Percentiles rank a stretch among this genome's conserved stretches.
Conservation (phyloP, 2,113 vertebrate species). For the Scolopax mira region DNA sequence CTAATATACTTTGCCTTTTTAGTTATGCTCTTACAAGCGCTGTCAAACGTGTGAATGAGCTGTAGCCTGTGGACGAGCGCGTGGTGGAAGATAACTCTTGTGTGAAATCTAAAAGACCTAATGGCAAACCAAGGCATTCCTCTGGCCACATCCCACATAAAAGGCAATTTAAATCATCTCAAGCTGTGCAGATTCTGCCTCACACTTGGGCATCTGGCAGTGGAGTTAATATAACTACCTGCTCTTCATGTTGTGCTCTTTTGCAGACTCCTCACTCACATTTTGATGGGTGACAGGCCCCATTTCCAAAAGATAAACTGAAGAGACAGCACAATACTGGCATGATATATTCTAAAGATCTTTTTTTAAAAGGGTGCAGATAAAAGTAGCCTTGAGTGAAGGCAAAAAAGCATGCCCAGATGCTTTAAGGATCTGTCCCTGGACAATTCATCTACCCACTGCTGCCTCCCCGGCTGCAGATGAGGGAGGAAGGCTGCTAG, state of each 20-base stretch:
- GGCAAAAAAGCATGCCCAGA: not conserved
- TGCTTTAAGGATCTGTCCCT: not conserved
- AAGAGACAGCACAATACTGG: not conserved
- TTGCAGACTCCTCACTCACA: accelerated
- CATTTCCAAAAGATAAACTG: not conserved
- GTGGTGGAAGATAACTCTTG: not conserved
- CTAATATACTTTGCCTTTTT: not conserved
- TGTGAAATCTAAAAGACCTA: slow-evolving; percentile 7
- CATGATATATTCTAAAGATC: accelerated
- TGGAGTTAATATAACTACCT: not conserved
- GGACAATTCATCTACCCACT: not conserved
- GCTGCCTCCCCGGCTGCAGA: not conserved
- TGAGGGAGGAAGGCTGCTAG: not conserved
- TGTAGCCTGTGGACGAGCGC: not conserved
- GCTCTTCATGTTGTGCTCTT: not conserved
- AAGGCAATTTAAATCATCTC: not conserved
- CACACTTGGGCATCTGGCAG: not conserved
- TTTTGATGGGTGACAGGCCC: not conserved
- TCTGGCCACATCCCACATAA: slow-evolving; percentile 20
- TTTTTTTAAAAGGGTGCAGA: not conserved
- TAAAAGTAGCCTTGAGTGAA: not conserved
- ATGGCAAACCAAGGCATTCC: slow-evolving; percentile 46
- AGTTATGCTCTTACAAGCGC: not conserved
- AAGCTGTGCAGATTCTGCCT: not conserved
- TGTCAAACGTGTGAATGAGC: not conserved